Conservation (phyloP, 92 coral and sea anemone species). For the Siderastrea radians region DNA sequence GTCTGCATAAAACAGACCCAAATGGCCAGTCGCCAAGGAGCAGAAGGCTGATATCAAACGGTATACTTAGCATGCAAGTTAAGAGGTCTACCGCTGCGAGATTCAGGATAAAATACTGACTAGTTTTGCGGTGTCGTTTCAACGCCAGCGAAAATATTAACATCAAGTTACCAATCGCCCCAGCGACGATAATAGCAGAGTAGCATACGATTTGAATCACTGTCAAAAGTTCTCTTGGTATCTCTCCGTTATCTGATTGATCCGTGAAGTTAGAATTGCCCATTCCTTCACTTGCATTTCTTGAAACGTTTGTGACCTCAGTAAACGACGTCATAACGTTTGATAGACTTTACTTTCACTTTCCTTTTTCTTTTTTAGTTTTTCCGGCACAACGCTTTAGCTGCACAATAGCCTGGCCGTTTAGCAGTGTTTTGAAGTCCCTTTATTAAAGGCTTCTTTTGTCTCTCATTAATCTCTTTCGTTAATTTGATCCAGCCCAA, state of each 20-base stretch:
- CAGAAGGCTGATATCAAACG: conserved; percentile 84
- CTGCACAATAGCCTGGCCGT: neutral
- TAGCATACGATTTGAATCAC: conserved; percentile 72
- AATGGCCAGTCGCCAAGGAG: conserved; percentile 82
- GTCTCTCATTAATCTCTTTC: too few species aligned
- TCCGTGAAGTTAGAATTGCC: neutral
- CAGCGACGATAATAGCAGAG: conserved; percentile 70
- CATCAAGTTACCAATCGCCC: conserved; percentile 81
- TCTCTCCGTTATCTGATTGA: neutral
- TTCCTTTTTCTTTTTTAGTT: neutral
- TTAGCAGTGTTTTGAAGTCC: neutral
- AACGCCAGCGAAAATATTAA: conserved; percentile 66
- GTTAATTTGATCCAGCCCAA: too few species aligned
- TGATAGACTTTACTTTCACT: neutral
- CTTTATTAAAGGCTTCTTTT: too few species aligned
- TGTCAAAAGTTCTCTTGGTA: conserved; percentile 11
- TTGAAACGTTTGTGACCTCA: conserved; percentile 8
- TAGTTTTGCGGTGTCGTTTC: conserved; percentile 77
- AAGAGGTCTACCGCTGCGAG: conserved; percentile 89
- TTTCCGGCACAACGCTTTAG: neutral
- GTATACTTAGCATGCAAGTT: conserved; percentile 84
- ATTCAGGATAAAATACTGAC: conserved; percentile 91
- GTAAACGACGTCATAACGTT: conserved; percentile 11
- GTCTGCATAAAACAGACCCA: conserved; percentile 86
- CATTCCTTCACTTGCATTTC: neutral